Base-by-base conservation (phyloP, 2,888 invertebrate species). In the Priocnemis perturbator region DNA sequence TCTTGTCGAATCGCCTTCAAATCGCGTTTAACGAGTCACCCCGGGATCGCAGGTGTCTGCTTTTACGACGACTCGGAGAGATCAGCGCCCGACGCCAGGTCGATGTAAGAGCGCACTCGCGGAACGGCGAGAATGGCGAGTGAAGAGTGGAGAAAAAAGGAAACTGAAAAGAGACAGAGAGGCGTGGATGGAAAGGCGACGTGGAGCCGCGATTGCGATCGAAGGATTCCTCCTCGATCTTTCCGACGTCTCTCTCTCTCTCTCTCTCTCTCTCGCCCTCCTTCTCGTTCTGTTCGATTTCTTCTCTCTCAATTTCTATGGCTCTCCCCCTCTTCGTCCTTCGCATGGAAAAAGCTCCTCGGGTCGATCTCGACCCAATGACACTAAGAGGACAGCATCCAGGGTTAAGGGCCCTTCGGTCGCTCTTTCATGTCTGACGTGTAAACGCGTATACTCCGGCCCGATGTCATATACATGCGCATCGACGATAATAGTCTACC, bases 1-100 rank as follows among this genome's bases (percentile, higher is more conserved):
- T 56, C 26, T 26, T 30, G 26, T 26, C 23, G 19, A 26, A 19
- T 44, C 44, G 63, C 45, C 60, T 50, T 37, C 30, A 56, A 58
- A 45, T 60, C 57, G 57, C 71, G 64, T 71, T 73, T 71, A 71
- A 73, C 64, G 73, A 71, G 71, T 64, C 69, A 64, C 59, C 67
- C 44, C 47, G 60, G 56, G 59, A 53, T 64, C 58, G 58, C 47
- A 63, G 63, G 67, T 68, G 62, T 68, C 67, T 68, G 59, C 53
- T 66, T 73, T 66, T 73, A 71, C 67, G 64, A 64, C 55, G 55
- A 52, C 59, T 67, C 55, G 47, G 30, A 11, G 57, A 50, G 60
- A 71, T 68, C 67, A 52, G 20, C 47, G 37, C 62, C 61, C 62
- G 71, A 58, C 48, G 11, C 37, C 37, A 11, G 14, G 37, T 37